Evolutionary conservation across 2,888 invertebrate genomes (phyloP).

Genomic region (Apamea anceps): DNA sequence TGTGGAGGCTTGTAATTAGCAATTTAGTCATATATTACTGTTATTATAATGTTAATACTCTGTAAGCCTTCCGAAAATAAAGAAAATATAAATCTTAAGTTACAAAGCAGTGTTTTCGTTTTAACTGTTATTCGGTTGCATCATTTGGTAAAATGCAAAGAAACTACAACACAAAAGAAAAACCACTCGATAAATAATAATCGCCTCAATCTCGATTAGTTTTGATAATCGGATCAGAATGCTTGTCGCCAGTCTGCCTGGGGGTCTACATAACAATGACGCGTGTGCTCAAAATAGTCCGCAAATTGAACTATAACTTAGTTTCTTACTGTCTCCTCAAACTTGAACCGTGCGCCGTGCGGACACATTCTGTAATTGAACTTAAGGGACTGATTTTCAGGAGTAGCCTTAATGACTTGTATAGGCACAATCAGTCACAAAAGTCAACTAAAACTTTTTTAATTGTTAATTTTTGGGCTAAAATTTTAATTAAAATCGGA

Average conservation of each 20-base stretch:
- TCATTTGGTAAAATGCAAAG: background rate
- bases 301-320: constrained; percentile 64
- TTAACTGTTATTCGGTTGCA: background rate
- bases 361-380: constrained; percentile 13
- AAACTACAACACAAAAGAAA: background rate
- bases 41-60: no score
- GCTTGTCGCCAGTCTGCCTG: constrained; percentile 48
- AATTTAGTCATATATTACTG: no score
- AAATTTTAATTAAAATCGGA: background rate
- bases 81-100: background rate
- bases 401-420: background rate
- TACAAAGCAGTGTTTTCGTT: background rate
- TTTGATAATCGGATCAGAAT: constrained; percentile 33
- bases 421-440: background rate
- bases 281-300: constrained; percentile 48
- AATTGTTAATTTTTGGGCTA: background rate
- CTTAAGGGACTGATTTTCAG: constrained; percentile 3
- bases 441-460: background rate
- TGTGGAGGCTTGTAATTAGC: no score
- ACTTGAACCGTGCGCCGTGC: constrained; percentile 26
- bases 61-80: no score
- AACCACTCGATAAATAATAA: constrained; percentile 15
- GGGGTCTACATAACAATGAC: constrained; percentile 50
- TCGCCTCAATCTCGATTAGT: constrained; percentile 10
- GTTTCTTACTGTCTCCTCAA: constrained; percentile 37